Conservation (phyloP, 2,888 invertebrate species). For the Tyria jacobaeae region DNA sequence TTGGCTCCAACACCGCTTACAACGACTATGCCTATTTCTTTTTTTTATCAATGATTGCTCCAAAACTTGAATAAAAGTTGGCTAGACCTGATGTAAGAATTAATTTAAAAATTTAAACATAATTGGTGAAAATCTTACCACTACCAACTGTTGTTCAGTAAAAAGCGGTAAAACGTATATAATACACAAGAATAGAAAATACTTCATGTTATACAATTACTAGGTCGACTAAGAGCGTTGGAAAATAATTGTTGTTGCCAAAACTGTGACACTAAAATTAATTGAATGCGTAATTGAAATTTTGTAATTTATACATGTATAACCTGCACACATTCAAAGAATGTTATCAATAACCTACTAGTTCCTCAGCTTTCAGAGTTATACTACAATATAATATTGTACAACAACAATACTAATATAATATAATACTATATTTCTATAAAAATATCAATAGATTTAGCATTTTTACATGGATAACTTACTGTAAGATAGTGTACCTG, state of each 20-base stretch:
- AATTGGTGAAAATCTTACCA: slow-evolving; percentile 28
- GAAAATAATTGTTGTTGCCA: not conserved
- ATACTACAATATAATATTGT: no score
- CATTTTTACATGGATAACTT: no score
- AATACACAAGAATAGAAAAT: slow-evolving; percentile 21
- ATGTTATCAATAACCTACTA: not conserved
- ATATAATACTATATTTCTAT: no score
- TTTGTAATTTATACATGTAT: not conserved
- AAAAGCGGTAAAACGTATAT: slow-evolving; percentile 14
- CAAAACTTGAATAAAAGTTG: not conserved
- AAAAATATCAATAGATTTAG: no score
- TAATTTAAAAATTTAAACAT: no score
- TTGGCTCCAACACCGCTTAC: no score
- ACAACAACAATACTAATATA: no score
- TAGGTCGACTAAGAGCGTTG: not conserved
- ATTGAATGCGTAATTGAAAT: slow-evolving; percentile 15
- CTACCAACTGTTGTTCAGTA: slow-evolving; percentile 13
- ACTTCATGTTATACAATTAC: slow-evolving; percentile 33
- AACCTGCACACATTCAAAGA: not conserved
- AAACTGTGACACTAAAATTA: not conserved
- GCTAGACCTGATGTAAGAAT: not conserved
- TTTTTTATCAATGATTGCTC: no score
- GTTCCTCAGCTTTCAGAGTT: no score
- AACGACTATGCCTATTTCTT: no score
- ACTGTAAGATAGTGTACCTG: no score